Evolutionary conservation across 1,140 invertebrate species (phyloP), one percentile per base, ranked within the genome.

Genomic region (Drosophila micromelanica): DNA sequence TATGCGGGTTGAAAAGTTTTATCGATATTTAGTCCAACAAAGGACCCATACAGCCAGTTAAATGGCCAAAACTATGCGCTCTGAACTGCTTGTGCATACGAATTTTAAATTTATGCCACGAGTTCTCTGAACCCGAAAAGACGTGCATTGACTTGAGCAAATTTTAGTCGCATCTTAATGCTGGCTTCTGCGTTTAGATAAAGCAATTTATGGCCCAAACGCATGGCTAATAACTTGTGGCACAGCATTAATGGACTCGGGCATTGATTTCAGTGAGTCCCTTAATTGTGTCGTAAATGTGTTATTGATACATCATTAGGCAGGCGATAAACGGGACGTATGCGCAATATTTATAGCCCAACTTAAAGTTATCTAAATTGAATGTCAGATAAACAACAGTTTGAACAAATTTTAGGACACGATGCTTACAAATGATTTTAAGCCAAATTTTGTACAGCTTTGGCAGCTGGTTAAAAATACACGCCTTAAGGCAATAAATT

Each of bases 301-400:
- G 76, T 87, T 87, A 87, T 82, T 89, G 84, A 87, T 87, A 87
- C 82, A 73, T 87, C 82, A 87, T 87, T 87, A 89, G 75, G 67
- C 84, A 82, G 20, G 57, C 77, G 84, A 78, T 76, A 73, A 73
- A 70, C 64, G 40, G 54, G 63, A 76, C 82, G 84, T 64, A 87
- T 87, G 32, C 78, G 60, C 72, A 67, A 81, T 81, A 73, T 75
- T 49, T 27, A 12, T 4, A 48, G 38, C n/a, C 13, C n/a, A 64
- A 59, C 56, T 84, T 79, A 38, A 75, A 75, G 63, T 42, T 1
- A 3, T 13, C 43, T 11, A n/a, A 48, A 60, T 54, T 59, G 30
- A 52, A 57, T 52, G 30, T 9, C 37, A 30, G 23, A 4, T 12
- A 2, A 7, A 13, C 37, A 20, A 12, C 11, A 23, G n/a, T 54